Evolutionary conservation across 2,797 vertebrate species (phyloP).

Genomic region (Neosilurus mollespiculum): DNA sequence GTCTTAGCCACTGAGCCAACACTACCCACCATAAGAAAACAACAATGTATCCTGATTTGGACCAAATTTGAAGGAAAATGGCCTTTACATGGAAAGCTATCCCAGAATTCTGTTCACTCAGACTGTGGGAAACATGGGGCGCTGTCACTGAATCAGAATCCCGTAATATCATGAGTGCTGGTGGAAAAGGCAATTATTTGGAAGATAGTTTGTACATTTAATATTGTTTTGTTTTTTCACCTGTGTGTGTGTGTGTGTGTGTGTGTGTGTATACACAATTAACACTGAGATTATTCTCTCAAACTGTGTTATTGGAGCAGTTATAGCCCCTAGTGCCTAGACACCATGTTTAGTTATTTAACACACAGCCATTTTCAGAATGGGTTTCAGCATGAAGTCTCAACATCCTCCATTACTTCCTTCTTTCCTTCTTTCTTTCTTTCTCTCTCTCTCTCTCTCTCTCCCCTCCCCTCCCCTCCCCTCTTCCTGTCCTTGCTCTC

Average conservation of each 20-base stretch:
- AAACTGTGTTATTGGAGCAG: not conserved
- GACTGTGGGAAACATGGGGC: not conserved
- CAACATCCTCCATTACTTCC: not conserved
- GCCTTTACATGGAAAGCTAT: not conserved
- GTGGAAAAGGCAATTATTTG: not conserved
- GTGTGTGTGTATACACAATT: not conserved
- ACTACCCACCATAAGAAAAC: too few relatives aligned
- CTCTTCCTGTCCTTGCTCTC: not conserved
- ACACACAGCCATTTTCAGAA: not conserved
- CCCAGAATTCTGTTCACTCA: not conserved
- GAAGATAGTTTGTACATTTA: not conserved
- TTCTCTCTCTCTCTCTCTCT: not conserved
- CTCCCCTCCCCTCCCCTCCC: too few relatives aligned
- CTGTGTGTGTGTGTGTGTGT: not conserved
- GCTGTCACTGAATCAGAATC: not conserved
- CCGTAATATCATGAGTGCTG: not conserved
- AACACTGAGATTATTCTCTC: not conserved
- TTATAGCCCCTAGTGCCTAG: not conserved
- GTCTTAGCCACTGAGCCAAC: too few relatives aligned
- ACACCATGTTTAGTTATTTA: slow-evolving; percentile 13
- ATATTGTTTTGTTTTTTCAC: not conserved
- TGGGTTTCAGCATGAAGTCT: not conserved
- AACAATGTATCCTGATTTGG: not conserved
- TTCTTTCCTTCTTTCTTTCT: too few relatives aligned
- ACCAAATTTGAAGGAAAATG: not conserved